A percentile compares a stretch with the other conserved stretches of the same genome.
Conservation (phyloP, 1,140 invertebrate species). For the Heterodera schachtii region DNA sequence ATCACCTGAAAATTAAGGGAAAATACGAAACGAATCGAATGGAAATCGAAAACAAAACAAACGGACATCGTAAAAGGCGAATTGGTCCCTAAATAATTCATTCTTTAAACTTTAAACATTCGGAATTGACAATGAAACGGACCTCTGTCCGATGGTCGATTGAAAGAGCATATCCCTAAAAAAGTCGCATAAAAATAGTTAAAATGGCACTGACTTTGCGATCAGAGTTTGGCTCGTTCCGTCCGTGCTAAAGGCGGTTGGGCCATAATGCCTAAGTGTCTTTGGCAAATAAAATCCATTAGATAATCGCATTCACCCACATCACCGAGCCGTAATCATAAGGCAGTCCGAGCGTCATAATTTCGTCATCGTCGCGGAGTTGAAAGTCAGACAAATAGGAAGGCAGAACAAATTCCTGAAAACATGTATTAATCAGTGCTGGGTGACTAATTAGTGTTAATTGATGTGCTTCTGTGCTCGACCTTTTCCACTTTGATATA, state of each 20-base stretch:
- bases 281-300: background rate
- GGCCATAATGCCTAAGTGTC: constrained; percentile 67
- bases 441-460: background rate
- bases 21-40: constrained; percentile 20
- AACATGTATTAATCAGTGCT: background rate
- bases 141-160: constrained; percentile 57
- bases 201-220: constrained; percentile 41
- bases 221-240: constrained; percentile 55
- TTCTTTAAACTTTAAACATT: background rate
- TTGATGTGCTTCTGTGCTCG: too few relatives aligned
- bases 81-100: constrained; percentile 39
- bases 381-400: constrained; percentile 61
- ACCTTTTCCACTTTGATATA: constrained; percentile 59
- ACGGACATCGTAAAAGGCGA: constrained; percentile 56
- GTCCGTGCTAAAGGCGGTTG: constrained; percentile 61
- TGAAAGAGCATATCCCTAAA: constrained; percentile 54
- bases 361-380: constrained; percentile 58
- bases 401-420: constrained; percentile 64
- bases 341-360: constrained; percentile 64
- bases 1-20: constrained; percentile 41
- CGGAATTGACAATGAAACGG: background rate
- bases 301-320: constrained; percentile 1
- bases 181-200: background rate
- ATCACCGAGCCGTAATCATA: constrained; percentile 69
- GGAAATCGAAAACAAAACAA: background rate